A percentile compares a stretch with the other conserved stretches of the same genome.
Conservation (phyloP, 1,140 invertebrate genomes). For the Trachelipus rathkii region DNA sequence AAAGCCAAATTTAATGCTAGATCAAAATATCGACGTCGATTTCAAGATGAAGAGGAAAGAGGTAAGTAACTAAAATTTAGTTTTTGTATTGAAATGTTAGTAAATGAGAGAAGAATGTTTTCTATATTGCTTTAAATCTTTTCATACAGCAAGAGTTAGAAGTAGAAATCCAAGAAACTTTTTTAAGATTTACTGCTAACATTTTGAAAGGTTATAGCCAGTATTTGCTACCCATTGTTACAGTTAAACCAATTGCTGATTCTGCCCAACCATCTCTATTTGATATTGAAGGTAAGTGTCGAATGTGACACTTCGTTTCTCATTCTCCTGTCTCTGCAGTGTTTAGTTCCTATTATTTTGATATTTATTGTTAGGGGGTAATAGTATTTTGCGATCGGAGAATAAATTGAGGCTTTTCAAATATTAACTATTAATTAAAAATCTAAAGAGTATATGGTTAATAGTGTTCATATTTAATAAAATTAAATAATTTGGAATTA, state of each 20-base stretch:
- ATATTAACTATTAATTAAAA: too few relatives aligned
- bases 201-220: slow-evolving; percentile 86
- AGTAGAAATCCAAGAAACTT: slow-evolving; percentile 92
- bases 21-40: slow-evolving; percentile 61
- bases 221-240: slow-evolving; percentile 88
- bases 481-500: slow-evolving; percentile 42
- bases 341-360: too few relatives aligned
- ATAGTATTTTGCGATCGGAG: too few relatives aligned
- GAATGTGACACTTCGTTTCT: too few relatives aligned
- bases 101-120: background rate
- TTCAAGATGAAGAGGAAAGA: slow-evolving; percentile 68
- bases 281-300: slow-evolving; percentile 74
- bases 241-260: slow-evolving; percentile 84
- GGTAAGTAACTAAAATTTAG: slow-evolving; percentile 49
- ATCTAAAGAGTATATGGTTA: too few relatives aligned
- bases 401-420: too few relatives aligned
- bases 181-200: slow-evolving; percentile 89
- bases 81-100: background rate
- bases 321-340: too few relatives aligned
- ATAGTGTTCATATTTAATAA: slow-evolving; percentile 32
- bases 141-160: slow-evolving; percentile 39
- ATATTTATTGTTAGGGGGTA: too few relatives aligned
- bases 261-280: slow-evolving; percentile 93
- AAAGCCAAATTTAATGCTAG: slow-evolving; percentile 55
- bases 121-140: background rate